Base-by-base conservation (phyloP, 2,888 invertebrate species). In the Lypha dubia region DNA sequence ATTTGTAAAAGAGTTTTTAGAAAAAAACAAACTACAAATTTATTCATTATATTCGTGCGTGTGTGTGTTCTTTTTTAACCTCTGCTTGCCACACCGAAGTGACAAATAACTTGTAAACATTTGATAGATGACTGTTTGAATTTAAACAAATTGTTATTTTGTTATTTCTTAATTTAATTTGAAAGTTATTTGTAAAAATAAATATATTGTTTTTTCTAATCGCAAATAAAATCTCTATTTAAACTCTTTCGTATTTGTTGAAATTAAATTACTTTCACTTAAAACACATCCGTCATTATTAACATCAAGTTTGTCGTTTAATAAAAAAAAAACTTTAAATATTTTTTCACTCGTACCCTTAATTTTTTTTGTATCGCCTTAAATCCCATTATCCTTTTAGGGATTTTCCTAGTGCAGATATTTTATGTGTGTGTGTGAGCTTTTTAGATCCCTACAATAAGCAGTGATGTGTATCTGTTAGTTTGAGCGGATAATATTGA, bases 231-330 rank as follows among this genome's bases (percentile, higher is more conserved):
- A 65, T 51, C 58, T 58, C 20, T 65, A 24, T 11, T 63, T 65
- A 71, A 79, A 77, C 63, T 70, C 32, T 77, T 22, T 56, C 63
- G 58, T 3, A 17, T 65, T 15, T 35, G 28, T 60, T 46, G 38
- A 74, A 75, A 63, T 63, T 44, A 56, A 84, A 79, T 84, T 63
- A 63, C 9, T 62, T 79, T 74, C 6, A 24, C 20, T 53, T 44
- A 70, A 38, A 74, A 74, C 32, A 73, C 84, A 84, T 84, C 84
- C 77, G 70, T 84, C 84, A 84, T 70, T 84, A 84, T 84, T 84
- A 84, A 79, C 73, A 84, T 84, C 77, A 79, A 79, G 46, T 79
- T 56, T 81, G 84, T 65, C 81, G 70, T 77, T 81, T 81, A 38
- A 81, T 62, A 62, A 53, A 15, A 20, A 32, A 17, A 74, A 4